Base-by-base conservation (phyloP, 1,140 invertebrate genomes). In the Scaptomyza pallida region DNA sequence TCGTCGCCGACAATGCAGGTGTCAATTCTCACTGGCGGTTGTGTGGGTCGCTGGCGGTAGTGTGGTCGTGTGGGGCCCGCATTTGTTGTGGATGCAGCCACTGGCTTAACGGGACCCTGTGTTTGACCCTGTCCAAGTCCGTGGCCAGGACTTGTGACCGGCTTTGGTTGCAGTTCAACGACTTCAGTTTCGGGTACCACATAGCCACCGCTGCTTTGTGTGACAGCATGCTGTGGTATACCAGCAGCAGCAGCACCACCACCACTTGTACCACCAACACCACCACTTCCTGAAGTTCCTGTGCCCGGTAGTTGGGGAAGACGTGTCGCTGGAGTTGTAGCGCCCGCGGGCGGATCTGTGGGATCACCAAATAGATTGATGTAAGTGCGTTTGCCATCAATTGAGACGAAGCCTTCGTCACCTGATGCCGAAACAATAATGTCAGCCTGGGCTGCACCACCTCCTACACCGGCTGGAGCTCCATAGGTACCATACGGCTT, bases 1-100 rank as follows among this genome's bases (percentile, higher is more conserved):
- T 97, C 96, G 74, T 98, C 97, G 2, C 97, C 97, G 1, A 98
- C 97, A 19, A 98, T 98, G 79, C 97, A 98, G 8, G 97, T 98
- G 90, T 98, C 97, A 59, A 98, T 98, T 76, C 97, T 89, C 0
- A 95, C 94, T 0, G 94, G 94, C 15, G 94, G 94, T 68, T 94
- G 94, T 0, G 93, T 93, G 2, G 94, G 94, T 72, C 93, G 91
- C 73, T 93, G 92, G 1, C 92, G 92, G 74, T 93, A 94, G 12
- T 92, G 89, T 0, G 93, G 93, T 55, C 93, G 78, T 86, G 89
- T 88, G 45, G 89, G 78, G 21, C 73, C 78, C 3, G 86, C 72
- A 56, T 92, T 64, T 44, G 91, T 92, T 0, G 92, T 92, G 3
- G 71, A 45, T 0, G 65, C 51, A 37, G 78, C 37, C 6, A 33